Conservation (phyloP, 2,888 invertebrate species). For the Caenorhabditis virilis region DNA sequence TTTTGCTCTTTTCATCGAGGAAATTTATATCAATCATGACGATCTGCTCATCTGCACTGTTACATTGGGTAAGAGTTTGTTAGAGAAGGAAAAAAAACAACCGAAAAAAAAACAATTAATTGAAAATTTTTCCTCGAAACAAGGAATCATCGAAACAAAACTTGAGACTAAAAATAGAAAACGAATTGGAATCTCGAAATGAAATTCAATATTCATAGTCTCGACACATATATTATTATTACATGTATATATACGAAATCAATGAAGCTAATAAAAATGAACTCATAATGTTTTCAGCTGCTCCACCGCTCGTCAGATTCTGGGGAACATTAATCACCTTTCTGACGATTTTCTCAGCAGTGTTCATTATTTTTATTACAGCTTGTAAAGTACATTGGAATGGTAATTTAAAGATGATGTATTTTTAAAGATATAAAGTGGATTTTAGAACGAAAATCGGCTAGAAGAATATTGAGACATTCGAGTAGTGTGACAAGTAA, state of each 20-base stretch:
- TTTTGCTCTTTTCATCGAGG: slow-evolving; percentile 35
- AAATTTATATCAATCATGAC: slow-evolving; percentile 38
- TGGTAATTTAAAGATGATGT: slow-evolving; percentile 11
- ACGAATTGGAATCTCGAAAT: no score
- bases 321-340: slow-evolving; percentile 37
- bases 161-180: no score
- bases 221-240: no score
- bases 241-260: no score
- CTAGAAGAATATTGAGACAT: slow-evolving; percentile 21
- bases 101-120: not conserved
- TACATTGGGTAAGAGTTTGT: slow-evolving; percentile 22
- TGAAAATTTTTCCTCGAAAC: no score
- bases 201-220: no score
- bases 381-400: slow-evolving; percentile 28
- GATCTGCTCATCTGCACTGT: slow-evolving; percentile 38
- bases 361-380: slow-evolving; percentile 19
- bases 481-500: slow-evolving; percentile 30
- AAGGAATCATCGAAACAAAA: no score
- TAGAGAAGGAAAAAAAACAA: slow-evolving; percentile 7
- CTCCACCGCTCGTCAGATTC: slow-evolving; percentile 30
- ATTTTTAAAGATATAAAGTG: no score
- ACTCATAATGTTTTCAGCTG: slow-evolving; percentile 35
- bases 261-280: no score
- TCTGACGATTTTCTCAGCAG: slow-evolving; percentile 23
- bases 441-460: slow-evolving; percentile 23